Conservation (phyloP, 2,113 vertebrate species). For the Sminthopsis crassicaudata region DNA sequence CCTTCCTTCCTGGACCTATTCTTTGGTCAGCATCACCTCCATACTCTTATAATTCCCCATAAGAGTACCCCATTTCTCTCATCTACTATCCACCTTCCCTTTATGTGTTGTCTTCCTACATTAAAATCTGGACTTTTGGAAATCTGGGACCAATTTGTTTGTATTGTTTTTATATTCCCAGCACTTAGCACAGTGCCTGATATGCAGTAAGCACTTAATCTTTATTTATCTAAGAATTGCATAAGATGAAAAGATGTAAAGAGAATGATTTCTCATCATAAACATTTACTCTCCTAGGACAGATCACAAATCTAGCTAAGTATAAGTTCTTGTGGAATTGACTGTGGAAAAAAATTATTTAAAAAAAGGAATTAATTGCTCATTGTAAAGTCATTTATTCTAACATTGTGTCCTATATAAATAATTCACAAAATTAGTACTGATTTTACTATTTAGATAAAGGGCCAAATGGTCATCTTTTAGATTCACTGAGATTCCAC, state of each 20-base stretch:
- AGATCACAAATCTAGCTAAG: neutral
- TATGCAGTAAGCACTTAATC: neutral
- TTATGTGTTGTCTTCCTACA: neutral
- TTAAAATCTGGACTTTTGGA: neutral
- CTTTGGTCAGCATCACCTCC: neutral
- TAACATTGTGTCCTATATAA: neutral
- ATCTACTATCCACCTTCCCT: neutral
- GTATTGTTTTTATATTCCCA: neutral
- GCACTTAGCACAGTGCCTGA: neutral
- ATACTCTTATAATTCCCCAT: neutral
- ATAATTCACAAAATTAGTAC: neutral
- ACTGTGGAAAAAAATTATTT: neutral
- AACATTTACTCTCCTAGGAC: neutral
- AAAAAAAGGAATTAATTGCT: neutral
- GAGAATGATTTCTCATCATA: neutral
- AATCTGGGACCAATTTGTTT: neutral
- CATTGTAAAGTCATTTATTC: neutral
- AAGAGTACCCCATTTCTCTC: neutral
- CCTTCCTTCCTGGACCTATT: neutral
- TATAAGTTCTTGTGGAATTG: neutral
- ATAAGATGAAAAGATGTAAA: neutral
- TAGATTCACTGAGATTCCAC: neutral
- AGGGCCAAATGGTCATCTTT: neutral
- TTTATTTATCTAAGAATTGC: neutral
- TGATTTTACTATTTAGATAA: neutral